Conservation (phyloP, 2,113 vertebrate genomes). For the Apaloderma vittatum region DNA sequence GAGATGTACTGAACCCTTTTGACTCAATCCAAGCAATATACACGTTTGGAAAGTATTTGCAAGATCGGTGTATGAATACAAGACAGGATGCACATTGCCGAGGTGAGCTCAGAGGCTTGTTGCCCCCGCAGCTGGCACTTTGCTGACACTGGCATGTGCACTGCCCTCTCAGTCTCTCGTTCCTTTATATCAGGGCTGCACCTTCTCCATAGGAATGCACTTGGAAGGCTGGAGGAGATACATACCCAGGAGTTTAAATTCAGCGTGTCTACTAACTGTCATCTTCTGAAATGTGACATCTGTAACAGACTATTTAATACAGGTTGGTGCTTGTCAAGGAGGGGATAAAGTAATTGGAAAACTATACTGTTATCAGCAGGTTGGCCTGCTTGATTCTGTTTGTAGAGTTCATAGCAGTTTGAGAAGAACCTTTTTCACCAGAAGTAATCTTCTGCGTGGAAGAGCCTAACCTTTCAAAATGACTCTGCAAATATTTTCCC, state of each 20-base stretch:
- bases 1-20: neutral
- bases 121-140: neutral
- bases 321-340: neutral
- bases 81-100: neutral
- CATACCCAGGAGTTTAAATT: neutral
- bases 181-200: neutral
- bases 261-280: neutral
- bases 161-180: fast-evolving
- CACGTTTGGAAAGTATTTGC: neutral
- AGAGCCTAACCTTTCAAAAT: neutral
- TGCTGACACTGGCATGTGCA: neutral
- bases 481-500: neutral
- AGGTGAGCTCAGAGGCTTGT: neutral
- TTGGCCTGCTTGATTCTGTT: neutral
- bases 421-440: neutral
- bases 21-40: neutral
- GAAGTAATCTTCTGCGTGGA: neutral
- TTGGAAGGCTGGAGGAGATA: neutral
- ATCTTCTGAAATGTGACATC: neutral
- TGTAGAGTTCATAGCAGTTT: neutral
- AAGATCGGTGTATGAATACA: neutral
- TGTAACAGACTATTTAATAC: neutral
- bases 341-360: neutral
- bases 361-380: neutral
- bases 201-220: neutral